These are phyloP conservation scores for Arctia plantaginis DNA, from an alignment of 2,888 invertebrate genomes.

Conservation along the genomic window DNA sequence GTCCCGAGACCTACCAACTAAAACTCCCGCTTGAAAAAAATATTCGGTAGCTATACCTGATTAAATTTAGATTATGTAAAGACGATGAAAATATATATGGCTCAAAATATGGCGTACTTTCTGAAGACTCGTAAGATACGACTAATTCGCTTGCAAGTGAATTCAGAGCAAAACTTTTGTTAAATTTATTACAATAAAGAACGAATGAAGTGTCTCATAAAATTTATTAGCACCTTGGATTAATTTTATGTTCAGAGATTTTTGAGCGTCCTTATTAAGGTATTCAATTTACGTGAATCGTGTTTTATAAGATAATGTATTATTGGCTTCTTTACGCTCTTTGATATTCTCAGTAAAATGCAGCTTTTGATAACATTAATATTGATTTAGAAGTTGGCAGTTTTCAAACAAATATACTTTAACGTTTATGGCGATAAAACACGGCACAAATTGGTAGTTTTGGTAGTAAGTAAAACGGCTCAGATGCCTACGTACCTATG, in stretches of 20 bases:
- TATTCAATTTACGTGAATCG: background rate
- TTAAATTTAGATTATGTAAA: background rate
- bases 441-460: background rate
- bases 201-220: conserved; percentile 58
- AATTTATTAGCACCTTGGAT: conserved; percentile 69
- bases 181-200: conserved; percentile 47
- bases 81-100: background rate
- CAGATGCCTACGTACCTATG: background rate
- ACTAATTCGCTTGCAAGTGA: background rate
- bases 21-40: too few species aligned
- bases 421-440: background rate
- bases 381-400: background rate
- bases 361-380: background rate
- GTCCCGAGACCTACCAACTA: too few species aligned
- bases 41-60: too few species aligned
- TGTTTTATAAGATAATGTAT: background rate
- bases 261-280: conserved; percentile 22
- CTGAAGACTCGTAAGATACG: background rate
- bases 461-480: too few species aligned
- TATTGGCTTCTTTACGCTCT: background rate
- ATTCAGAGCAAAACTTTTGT: conserved; percentile 3
- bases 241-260: conserved; percentile 63
- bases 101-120: background rate
- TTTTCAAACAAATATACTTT: background rate
- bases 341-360: background rate